Evolutionary conservation across 2,888 invertebrate genomes (phyloP), one percentile per base, ranked within the genome.

Genomic region (Drosophila neoperkinsi): DNA sequence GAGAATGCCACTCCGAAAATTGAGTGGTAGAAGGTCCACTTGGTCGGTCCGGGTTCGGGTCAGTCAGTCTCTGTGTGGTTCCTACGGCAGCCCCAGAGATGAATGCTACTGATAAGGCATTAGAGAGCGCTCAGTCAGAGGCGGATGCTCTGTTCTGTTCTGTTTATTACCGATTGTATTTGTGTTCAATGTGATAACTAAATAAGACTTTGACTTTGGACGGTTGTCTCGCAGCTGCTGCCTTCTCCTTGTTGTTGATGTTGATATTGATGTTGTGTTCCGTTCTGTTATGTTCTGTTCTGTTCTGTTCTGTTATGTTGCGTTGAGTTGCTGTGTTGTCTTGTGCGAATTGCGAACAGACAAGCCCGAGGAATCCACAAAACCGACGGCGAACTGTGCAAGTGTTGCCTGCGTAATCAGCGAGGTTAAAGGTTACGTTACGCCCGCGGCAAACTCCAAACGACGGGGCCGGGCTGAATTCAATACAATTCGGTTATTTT

Each of bases 1-100:
- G 76, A 77, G 81, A 86, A 86, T 77, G 77, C 77, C 74, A 88
- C 84, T 80, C 74, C 74, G 75, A 71, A 71, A 86, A 88, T 86
- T 82, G 81, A 84, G 82, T 82, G 77, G 84, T 87, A 71, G 63
- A 69, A 61, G 66, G 61, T 71, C 63, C 64, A 49, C 59, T 60
- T 60, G 51, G 68, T 50, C 62, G 31, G 30, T 60, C 41, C 34
- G 51, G 43, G 51, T 52, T 43, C 36, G 67, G 33, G 36, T 60
- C 51, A 31, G 33, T 59, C 67, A 74, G 69, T 67, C 64, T 73
- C 70, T 69, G 72, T 71, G 82, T 75, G 76, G 59, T 81, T 71
- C 68, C 71, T 57, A 70, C 81, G 73, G 68, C 82, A 68, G 75
- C 72, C 49, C 55, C 51, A 71, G 69, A 87, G 82, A 88, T 88